phyloP scores from a whole-genome alignment of 2,888 invertebrate genomes.

The Temnothorax ravouxi region DNA sequence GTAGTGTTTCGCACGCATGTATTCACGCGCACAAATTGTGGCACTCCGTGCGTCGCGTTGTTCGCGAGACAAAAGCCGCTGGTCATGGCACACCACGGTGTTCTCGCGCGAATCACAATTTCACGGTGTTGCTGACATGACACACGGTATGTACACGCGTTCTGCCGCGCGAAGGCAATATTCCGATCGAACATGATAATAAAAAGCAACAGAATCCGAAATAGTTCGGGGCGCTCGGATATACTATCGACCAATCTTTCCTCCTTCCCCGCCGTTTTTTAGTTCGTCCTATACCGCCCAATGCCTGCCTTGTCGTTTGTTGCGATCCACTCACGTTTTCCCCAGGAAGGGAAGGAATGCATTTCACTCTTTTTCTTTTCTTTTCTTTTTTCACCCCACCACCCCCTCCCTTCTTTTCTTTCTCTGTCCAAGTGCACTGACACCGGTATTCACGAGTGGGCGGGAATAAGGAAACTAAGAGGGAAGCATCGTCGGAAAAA shows the following conservation, averaged over 20 bases:
- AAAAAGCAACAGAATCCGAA: constrained; percentile 58
- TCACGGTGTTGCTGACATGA: constrained; percentile 23
- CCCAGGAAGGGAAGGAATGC: constrained; percentile 66
- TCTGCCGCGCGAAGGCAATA: constrained; percentile 45
- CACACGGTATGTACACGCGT: constrained; percentile 32
- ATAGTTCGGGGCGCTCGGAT: constrained; percentile 21
- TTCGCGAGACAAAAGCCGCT: constrained; percentile 38
- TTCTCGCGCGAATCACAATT: constrained; percentile 39
- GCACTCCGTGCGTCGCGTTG: constrained; percentile 32
- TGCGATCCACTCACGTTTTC: constrained; percentile 50
- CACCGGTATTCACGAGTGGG: constrained; percentile 39
- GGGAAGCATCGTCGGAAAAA: constrained; percentile 29
- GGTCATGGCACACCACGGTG: constrained; percentile 1
- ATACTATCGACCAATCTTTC: constrained; percentile 60
- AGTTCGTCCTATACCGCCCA: not conserved
- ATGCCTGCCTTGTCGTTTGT: constrained; percentile 41
- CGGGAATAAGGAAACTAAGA: constrained; percentile 44
- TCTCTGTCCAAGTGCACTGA: constrained; percentile 41
- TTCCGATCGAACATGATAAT: constrained; percentile 59
- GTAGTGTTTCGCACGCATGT: not conserved
- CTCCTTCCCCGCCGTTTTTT: constrained; percentile 7
- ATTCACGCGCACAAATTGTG: constrained; percentile 32
- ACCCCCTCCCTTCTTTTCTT: not conserved
- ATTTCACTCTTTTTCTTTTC: constrained; percentile 55
- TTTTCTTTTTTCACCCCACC: not conserved